Conservation (phyloP, 2,113 vertebrate genomes). For the Sinocyclocheilus maitianheensis region DNA sequence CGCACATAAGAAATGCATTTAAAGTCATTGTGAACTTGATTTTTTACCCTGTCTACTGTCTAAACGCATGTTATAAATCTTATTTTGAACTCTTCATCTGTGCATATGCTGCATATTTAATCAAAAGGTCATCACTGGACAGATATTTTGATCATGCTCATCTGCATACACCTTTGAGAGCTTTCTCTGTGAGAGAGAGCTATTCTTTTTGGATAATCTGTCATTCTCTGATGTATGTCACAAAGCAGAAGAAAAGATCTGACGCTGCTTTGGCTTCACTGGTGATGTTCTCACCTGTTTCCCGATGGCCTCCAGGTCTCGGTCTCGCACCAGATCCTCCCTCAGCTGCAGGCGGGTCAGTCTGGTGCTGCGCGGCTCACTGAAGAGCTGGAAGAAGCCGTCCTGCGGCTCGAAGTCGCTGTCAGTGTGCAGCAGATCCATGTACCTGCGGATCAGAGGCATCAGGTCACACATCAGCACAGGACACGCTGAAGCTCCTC, state of each 20-base stretch:
- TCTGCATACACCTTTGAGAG: no score
- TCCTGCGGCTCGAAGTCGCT: slow-evolving; percentile 89
- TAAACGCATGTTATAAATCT: background rate
- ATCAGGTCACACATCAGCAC: background rate
- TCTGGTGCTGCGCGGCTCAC: slow-evolving; percentile 91
- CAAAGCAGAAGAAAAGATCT: no score
- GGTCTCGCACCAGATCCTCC: slow-evolving; percentile 89
- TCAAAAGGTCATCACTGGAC: no score
- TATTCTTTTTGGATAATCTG: no score
- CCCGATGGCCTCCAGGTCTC: slow-evolving; percentile 90
- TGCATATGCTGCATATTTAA: background rate
- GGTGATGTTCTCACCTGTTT: slow-evolving; percentile 82
- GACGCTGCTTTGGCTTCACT: no score
- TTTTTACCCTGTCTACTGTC: background rate
- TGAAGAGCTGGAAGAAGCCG: slow-evolving; percentile 95
- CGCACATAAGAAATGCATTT: no score
- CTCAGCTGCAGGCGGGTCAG: slow-evolving; percentile 89
- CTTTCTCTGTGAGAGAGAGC: no score
- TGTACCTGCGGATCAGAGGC: slow-evolving; percentile 76
- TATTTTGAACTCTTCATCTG: background rate
- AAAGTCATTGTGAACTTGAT: background rate
- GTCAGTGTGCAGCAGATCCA: slow-evolving; percentile 92
- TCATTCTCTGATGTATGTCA: no score
- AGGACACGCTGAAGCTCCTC: background rate
- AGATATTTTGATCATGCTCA: no score